A percentile compares a stretch with the other conserved stretches of the same genome.
Conservation (phyloP, 2,888 invertebrate genomes). For the Barypeithes pellucidus region DNA sequence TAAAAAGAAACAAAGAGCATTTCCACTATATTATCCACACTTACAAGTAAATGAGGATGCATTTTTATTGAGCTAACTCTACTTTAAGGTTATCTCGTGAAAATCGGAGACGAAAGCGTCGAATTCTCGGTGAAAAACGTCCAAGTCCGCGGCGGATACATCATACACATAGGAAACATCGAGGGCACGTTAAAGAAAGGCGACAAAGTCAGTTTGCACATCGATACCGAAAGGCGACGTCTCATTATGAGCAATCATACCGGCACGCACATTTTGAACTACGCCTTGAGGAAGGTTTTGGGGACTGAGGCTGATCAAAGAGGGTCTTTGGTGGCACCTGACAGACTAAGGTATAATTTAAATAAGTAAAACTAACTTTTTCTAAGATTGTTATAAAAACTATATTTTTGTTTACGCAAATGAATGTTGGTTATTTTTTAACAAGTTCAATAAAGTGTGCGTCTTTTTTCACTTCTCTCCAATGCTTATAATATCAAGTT, state of each 20-base stretch:
- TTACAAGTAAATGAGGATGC: too few species aligned
- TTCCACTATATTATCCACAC: too few species aligned
- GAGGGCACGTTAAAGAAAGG: conserved; percentile 85
- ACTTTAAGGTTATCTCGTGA: conserved; percentile 80
- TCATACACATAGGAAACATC: conserved; percentile 92
- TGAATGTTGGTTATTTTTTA: too few species aligned
- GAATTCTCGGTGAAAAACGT: conserved; percentile 95
- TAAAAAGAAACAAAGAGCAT: too few species aligned
- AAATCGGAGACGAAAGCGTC: conserved; percentile 86
- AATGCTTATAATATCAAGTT: too few species aligned
- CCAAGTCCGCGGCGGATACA: conserved; percentile 96
- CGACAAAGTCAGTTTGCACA: conserved; percentile 85
- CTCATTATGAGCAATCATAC: conserved; percentile 99
- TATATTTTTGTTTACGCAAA: too few species aligned
- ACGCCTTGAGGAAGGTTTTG: conserved; percentile 91
- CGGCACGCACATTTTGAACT: conserved; percentile 97
- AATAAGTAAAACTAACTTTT: too few species aligned
- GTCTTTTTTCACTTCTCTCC: too few species aligned
- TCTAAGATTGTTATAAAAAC: too few species aligned
- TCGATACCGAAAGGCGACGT: conserved; percentile 89
- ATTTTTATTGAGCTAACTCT: too few species aligned
- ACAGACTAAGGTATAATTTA: conserved; percentile 85
- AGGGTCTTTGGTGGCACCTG: conserved; percentile 98
- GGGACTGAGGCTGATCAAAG: conserved; percentile 95
- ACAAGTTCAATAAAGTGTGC: too few species aligned